Evolutionary conservation across 2,113 vertebrate species (phyloP), one percentile per base, ranked within the genome.

Genomic region (Romanogobio albipinnatus): DNA sequence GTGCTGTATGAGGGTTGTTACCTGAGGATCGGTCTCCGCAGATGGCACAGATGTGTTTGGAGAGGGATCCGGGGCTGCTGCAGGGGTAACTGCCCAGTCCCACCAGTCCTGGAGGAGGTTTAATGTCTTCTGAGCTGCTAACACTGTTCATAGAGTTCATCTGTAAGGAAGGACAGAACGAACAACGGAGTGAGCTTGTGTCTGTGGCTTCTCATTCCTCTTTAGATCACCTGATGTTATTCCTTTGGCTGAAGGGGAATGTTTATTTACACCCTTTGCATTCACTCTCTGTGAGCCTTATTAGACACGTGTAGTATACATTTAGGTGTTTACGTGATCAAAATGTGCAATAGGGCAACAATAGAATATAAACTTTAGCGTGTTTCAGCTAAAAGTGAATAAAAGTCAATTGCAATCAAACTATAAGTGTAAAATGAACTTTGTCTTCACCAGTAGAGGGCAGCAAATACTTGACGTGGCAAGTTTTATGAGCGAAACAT

Each of bases 21-120:
- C 98, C 98, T 95, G 98, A 99, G 86, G 98, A 98, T 58, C 98
- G 95, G 90, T 99, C 98, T 83, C 97, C 98, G 75, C 98, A 99
- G 91, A 99, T 99, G 91, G 97, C 96, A 90, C 98, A 99, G 91
- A 98, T 96, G 93, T 99, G 98, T 89, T 98, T 99, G 74, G 96
- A 95, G 93, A 99, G 94, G 66, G 96, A 96, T 29, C 96, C 96
- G 0, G 97, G 97, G 87, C 97, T 99, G n/a, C 94, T 91, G 82
- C 96, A 97, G 24, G 95, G 93, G 91, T 97, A 98, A 90, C 93
- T 96, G 93, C 97, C 64, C 47, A 66, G 53, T 93, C 91, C 93
- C 95, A 66, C 96, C 33, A 98, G 94, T 84, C 95, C 96, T 0
- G 95, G 92, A 43, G 97, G 95, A 81, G 97, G 98, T 87, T 99